A percentile compares a stretch with the other conserved stretches of the same genome.
These are phyloP conservation scores for Steatornis caripensis DNA, from an alignment of 2,113 vertebrate species.

Conservation along the genomic window DNA sequence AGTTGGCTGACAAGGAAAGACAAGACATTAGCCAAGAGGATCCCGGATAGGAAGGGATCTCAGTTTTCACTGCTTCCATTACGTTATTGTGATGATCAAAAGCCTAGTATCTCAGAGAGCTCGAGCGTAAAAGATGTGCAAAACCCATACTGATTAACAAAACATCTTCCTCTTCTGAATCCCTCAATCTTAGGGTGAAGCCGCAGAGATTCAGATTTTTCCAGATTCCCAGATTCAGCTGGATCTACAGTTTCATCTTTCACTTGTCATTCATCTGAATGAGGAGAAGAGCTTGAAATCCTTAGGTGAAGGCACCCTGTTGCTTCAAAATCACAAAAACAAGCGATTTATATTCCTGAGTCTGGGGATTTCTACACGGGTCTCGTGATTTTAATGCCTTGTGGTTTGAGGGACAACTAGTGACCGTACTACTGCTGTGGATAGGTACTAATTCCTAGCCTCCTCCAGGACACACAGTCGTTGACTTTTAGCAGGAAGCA, in stretches of 20 bases:
- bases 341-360: neutral
- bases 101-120: neutral
- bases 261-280: neutral
- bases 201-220: neutral
- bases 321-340: neutral
- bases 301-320: neutral
- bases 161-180: neutral
- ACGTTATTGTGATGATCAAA: neutral
- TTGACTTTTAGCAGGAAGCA: neutral
- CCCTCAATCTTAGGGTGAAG: neutral
- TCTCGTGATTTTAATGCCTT: neutral
- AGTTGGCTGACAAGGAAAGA: conserved; percentile 71
- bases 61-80: neutral
- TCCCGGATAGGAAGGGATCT: neutral
- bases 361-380: neutral
- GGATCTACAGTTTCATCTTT: neutral
- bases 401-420: neutral
- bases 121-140: neutral
- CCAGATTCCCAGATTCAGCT: neutral
- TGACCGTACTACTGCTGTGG: neutral
- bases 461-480: neutral
- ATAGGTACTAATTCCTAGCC: neutral
- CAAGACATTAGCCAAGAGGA: neutral
- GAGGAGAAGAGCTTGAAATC: neutral
- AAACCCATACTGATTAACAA: neutral